phyloP scores from a whole-genome alignment of 2,113 vertebrate species.

The Anarhynchus alexandrinus region DNA sequence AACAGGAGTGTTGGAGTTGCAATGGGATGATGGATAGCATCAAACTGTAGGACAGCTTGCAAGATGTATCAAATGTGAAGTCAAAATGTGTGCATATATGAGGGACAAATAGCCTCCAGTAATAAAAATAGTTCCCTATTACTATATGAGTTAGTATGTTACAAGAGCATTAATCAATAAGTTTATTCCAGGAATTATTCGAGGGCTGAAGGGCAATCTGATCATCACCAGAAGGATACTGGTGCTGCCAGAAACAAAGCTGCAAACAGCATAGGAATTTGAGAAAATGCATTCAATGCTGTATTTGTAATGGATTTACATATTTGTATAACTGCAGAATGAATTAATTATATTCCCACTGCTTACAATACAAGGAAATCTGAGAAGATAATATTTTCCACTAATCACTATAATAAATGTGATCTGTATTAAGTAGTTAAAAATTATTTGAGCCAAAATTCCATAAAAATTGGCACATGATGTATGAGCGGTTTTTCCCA shows the following conservation, averaged over 20 bases:
- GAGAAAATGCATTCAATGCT: not conserved
- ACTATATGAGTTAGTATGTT: not conserved
- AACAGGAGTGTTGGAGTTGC: not conserved
- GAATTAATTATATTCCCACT: slow-evolving; percentile 44
- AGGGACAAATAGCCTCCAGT: not conserved
- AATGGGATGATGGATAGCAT: not conserved
- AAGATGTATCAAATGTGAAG: not conserved
- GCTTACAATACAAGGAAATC: not conserved
- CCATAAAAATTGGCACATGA: not conserved
- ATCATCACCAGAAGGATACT: not conserved
- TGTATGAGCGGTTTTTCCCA: not conserved
- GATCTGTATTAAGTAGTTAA: slow-evolving; percentile 33
- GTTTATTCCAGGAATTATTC: not conserved
- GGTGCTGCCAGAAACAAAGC: slow-evolving; percentile 50
- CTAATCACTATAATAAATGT: slow-evolving; percentile 21
- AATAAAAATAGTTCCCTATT: not conserved
- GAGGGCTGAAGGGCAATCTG: not conserved
- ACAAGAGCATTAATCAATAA: slow-evolving; percentile 15
- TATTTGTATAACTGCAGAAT: slow-evolving; percentile 34
- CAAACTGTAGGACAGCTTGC: not conserved
- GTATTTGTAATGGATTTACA: slow-evolving; percentile 27
- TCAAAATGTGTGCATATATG: not conserved
- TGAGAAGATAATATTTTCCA: slow-evolving; percentile 39
- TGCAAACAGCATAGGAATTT: not conserved
- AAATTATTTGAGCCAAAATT: slow-evolving; percentile 22